Evolutionary conservation across 2,113 vertebrate genomes (phyloP).

Genomic region (Poicephalus meyeri): DNA sequence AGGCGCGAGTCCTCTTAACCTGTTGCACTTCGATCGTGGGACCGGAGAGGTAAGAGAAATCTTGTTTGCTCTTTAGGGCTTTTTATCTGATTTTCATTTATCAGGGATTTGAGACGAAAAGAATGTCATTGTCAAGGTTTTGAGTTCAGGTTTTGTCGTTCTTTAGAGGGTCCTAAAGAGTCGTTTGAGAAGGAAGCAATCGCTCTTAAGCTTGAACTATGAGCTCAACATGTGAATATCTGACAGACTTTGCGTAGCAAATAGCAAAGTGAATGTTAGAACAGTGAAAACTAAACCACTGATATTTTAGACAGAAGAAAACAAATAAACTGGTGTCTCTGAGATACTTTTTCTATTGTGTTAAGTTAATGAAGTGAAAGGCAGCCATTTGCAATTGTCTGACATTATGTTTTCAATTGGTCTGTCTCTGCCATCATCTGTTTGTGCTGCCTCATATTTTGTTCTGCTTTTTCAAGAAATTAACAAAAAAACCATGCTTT

Average conservation of each 20-base stretch:
- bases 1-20: slow-evolving; percentile 56
- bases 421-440: not conserved
- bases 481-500: not conserved
- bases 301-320: not conserved
- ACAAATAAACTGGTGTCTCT: not conserved
- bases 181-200: not conserved
- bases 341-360: not conserved
- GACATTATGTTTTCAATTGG: not conserved
- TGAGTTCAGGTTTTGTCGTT: not conserved
- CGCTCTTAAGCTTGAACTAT: not conserved
- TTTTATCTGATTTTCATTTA: slow-evolving; percentile 41
- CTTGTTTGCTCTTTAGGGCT: slow-evolving; percentile 32
- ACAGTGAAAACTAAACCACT: not conserved
- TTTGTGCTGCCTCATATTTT: not conserved
- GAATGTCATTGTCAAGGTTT: not conserved
- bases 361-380: not conserved
- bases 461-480: not conserved
- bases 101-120: not conserved
- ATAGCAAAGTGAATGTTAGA: not conserved
- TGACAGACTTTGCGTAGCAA: not conserved
- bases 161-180: not conserved
- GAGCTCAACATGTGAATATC: not conserved
- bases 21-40: slow-evolving; percentile 36
- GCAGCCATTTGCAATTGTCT: not conserved
- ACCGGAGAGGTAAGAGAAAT: slow-evolving; percentile 75